These are phyloP conservation scores for Gallinago stenura DNA, from an alignment of 2,797 vertebrate genomes.

Conservation along the genomic window DNA sequence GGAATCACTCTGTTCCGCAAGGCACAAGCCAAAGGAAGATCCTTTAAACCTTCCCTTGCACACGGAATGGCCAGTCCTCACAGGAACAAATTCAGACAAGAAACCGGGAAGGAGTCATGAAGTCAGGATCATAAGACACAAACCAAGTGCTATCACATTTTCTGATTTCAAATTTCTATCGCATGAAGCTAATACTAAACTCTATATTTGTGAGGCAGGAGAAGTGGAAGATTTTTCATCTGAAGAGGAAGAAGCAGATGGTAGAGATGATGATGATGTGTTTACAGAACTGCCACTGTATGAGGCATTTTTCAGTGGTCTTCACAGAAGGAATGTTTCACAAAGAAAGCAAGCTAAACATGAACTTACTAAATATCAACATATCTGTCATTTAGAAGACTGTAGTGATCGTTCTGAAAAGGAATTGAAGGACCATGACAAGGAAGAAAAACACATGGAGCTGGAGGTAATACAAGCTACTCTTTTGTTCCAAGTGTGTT, in stretches of 20 bases:
- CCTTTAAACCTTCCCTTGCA: neutral
- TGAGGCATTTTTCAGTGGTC: conserved; percentile 30
- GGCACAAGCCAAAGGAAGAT: neutral
- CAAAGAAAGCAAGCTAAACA: conserved; percentile 65
- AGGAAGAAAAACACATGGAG: conserved; percentile 25
- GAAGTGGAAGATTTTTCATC: conserved; percentile 76
- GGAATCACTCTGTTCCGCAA: neutral
- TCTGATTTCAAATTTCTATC: conserved; percentile 63
- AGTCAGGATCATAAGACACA: conserved; percentile 81
- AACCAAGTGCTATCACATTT: conserved; percentile 83
- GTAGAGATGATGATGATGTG: conserved; percentile 52
- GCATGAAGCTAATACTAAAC: neutral
- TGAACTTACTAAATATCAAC: neutral
- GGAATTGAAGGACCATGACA: conserved; percentile 11
- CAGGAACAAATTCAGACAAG: neutral
- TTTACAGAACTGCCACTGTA: conserved; percentile 76
- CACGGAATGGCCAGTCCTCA: neutral
- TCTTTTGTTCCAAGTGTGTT: neutral
- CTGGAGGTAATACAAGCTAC: conserved; percentile 61
- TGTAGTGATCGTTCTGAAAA: neutral
- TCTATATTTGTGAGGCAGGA: conserved; percentile 61
- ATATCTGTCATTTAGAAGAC: neutral
- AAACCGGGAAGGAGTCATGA: conserved; percentile 52
- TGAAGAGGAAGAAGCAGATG: conserved; percentile 70
- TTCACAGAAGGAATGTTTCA: conserved; percentile 42